Evolutionary conservation across 2,888 invertebrate species (phyloP), one percentile per base, ranked within the genome.

Genomic region (Auanema sp.): DNA sequence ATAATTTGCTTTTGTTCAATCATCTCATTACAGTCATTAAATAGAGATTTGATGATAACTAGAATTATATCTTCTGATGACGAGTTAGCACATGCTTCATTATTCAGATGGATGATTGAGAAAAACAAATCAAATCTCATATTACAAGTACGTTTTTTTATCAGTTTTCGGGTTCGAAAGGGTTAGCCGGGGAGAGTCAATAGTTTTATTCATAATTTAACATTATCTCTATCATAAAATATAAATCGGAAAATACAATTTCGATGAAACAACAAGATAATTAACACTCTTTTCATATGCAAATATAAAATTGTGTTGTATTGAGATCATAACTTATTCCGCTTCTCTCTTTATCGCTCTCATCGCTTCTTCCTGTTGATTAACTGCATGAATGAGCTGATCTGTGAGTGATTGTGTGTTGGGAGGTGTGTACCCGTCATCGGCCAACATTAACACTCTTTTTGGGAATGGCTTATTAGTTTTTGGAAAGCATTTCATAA

Each of bases 71-170:
- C 84, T 53, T 86, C 87, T 1, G 86, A 87, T 53, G 97, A 97
- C 85, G 93, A 96, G 83, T 87, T 94, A 16, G 88, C 94, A 64
- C 96, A 97, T 82, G 90, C 92, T 0, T 90, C 92, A 0, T 88
- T 97, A 0, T 97, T 95, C 84, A 61, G 74, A 42, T 81, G 79
- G 79, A 58, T 80, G 57, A 47, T 80, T n/a, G 58, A 60, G 23
- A 73, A 74, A 55, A 73, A 70, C 53, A 69, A 76, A 66, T 64
- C 70, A 14, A 75, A 77, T 23, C 44, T 66, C 16, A 72, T 79
- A 56, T 61, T 79, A 0, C 63, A 71, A 63, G 77, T 76, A 47
- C 33, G 44, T 33, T n/a, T 18, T 12, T 25, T 65, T 41, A n/a
- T n/a, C 51, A 12, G 49, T 64, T 64, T 24, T 18, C 12, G 47